Conservation (phyloP, 2,113 vertebrate genomes). For the Phrynosoma platyrhinos region DNA sequence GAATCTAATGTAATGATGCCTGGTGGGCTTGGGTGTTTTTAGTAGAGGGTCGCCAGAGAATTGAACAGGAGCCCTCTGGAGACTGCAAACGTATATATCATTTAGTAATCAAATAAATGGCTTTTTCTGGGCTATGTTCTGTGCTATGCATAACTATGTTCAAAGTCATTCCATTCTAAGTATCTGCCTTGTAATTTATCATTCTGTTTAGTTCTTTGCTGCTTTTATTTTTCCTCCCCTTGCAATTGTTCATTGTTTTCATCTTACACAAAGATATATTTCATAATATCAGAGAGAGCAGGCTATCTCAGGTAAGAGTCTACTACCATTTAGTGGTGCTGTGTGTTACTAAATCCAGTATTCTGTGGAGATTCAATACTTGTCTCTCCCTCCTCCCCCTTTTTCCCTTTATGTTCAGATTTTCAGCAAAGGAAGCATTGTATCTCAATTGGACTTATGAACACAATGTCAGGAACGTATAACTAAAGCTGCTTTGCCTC, state of each 20-base stretch:
- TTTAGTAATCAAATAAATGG: constrained; percentile 32
- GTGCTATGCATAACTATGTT: constrained; percentile 56
- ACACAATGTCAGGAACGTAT: neutral
- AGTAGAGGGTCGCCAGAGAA: constrained; percentile 48
- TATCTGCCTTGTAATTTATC: constrained; percentile 43
- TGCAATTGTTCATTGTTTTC: constrained; percentile 3
- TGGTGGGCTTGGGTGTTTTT: constrained; percentile 38
- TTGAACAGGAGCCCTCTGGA: constrained; percentile 35
- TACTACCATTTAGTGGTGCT: neutral
- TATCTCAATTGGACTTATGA: neutral
- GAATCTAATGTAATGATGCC: constrained; percentile 53
- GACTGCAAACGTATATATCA: constrained; percentile 54
- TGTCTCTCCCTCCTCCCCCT: neutral
- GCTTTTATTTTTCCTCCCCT: constrained; percentile 3
- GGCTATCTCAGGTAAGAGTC: neutral
- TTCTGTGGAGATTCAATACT: neutral
- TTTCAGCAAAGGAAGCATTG: neutral
- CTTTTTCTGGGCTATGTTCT: constrained; percentile 53
- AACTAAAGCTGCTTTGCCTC: constrained; percentile 24
- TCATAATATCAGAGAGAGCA: constrained; percentile 47
- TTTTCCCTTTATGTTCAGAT: neutral
- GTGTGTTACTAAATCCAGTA: neutral
- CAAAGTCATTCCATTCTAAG: constrained; percentile 65
- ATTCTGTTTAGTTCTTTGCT: constrained; percentile 48
- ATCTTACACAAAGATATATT: constrained; percentile 60